Percentiles rank a stretch among this genome's conserved stretches.
Evolutionary conservation across 2,797 vertebrate genomes (phyloP).

Genomic region (Paratrypauchen microcephalus): DNA sequence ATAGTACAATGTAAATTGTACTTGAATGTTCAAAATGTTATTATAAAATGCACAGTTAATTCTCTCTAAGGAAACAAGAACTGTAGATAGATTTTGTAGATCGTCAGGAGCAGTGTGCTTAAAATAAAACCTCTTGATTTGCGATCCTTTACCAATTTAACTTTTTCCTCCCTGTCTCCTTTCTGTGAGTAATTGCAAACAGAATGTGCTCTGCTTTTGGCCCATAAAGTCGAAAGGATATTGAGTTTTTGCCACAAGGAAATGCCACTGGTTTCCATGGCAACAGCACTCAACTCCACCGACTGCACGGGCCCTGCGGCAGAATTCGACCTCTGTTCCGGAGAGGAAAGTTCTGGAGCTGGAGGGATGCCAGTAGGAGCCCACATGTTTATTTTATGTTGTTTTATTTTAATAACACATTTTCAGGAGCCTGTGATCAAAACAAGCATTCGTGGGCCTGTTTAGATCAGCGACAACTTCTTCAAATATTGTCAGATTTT

Average conservation of each 20-base stretch:
- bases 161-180: background rate
- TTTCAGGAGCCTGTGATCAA: no score
- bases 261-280: conserved; percentile 45
- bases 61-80: no score
- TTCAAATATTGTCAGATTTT: no score
- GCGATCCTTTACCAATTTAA: background rate
- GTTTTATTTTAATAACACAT: no score
- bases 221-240: conserved; percentile 16
- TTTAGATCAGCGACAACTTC: no score
- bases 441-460: no score
- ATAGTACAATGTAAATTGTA: no score
- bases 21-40: no score
- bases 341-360: conserved; percentile 43
- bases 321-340: conserved; percentile 39
- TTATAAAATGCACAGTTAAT: no score
- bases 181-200: conserved; percentile 14
- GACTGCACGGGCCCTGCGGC: conserved; percentile 43
- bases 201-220: conserved; percentile 21
- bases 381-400: background rate
- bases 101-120: no score
- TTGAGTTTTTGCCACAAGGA: conserved; percentile 16
- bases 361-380: conserved; percentile 42
- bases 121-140: background rate
- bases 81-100: no score
- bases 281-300: conserved; percentile 35